These are phyloP conservation scores for Sesia bembeciformis DNA, from an alignment of 2,888 invertebrate species.

Conservation along the genomic window DNA sequence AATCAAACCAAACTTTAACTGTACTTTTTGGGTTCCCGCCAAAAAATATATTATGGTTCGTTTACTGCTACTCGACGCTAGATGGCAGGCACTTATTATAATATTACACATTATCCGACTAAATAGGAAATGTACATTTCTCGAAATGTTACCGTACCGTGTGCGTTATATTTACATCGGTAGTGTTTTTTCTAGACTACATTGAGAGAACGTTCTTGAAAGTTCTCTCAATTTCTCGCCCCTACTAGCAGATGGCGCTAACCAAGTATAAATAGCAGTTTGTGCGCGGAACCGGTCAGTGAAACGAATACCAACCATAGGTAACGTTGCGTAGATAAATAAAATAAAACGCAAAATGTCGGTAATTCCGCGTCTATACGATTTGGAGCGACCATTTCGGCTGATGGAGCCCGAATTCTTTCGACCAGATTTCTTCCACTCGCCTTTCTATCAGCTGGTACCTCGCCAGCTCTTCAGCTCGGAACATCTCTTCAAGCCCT, in stretches of 20 bases:
- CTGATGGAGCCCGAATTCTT: slow-evolving; percentile 50
- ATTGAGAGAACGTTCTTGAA: slow-evolving; percentile 20
- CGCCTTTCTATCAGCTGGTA: slow-evolving; percentile 20
- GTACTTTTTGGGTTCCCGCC: neutral
- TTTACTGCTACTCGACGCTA: slow-evolving; percentile 23
- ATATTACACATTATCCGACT: neutral
- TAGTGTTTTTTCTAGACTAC: slow-evolving; percentile 11
- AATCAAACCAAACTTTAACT: no score
- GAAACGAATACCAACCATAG: neutral
- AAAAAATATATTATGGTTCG: neutral
- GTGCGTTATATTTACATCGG: neutral
- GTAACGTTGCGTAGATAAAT: no score
- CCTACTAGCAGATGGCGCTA: slow-evolving; percentile 27
- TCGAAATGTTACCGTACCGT: slow-evolving; percentile 2
- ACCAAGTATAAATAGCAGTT: slow-evolving; percentile 23
- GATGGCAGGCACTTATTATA: slow-evolving; percentile 20
- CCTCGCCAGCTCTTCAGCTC: slow-evolving; percentile 16
- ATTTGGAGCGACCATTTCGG: slow-evolving; percentile 43
- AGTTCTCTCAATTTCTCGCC: slow-evolving; percentile 13
- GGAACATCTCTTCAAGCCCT: slow-evolving; percentile 23
- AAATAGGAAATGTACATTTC: slow-evolving; percentile 1
- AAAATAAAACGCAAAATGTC: slow-evolving; percentile 35
- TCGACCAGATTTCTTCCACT: slow-evolving; percentile 26
- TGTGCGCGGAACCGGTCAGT: slow-evolving; percentile 6
- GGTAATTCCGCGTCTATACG: slow-evolving; percentile 36